phyloP scores from a whole-genome alignment of 2,888 invertebrate species.

The Iselma pallidipennis region DNA sequence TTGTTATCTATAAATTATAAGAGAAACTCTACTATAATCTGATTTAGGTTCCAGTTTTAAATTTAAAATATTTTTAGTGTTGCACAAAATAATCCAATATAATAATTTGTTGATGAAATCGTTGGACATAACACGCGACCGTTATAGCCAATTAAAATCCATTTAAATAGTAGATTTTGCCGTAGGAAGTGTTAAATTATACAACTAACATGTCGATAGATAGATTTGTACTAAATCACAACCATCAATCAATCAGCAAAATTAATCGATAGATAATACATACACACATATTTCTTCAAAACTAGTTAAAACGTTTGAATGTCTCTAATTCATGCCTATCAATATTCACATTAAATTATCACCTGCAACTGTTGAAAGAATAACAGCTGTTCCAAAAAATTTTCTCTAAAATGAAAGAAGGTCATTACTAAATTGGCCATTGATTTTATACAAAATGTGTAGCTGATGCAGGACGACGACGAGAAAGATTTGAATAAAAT shows the following conservation, averaged over 20 bases:
- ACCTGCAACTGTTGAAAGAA: too few species aligned
- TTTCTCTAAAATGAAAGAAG: too few species aligned
- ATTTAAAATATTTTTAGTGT: background rate
- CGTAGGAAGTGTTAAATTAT: conserved; percentile 15
- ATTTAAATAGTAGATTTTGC: background rate
- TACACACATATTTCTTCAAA: too few species aligned
- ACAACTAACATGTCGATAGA: background rate
- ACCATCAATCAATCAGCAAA: background rate
- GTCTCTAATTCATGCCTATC: background rate
- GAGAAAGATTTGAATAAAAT: background rate
- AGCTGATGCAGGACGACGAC: too few species aligned
- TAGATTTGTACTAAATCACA: background rate
- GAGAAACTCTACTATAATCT: too few species aligned
- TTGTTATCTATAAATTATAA: too few species aligned
- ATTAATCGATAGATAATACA: too few species aligned
- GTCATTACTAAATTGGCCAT: background rate
- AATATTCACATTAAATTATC: background rate
- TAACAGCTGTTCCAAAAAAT: too few species aligned
- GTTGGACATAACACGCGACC: background rate
- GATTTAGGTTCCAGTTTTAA: too few species aligned
- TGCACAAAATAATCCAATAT: background rate
- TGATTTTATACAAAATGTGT: too few species aligned
- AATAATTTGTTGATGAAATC: background rate
- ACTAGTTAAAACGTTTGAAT: too few species aligned
- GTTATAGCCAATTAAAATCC: background rate